Evolutionary conservation across 30 jellyfish, hydroid and myxozoan species (phyloP), one percentile per base, ranked within the genome.

Genomic region (Clytia hemisphaerica): DNA sequence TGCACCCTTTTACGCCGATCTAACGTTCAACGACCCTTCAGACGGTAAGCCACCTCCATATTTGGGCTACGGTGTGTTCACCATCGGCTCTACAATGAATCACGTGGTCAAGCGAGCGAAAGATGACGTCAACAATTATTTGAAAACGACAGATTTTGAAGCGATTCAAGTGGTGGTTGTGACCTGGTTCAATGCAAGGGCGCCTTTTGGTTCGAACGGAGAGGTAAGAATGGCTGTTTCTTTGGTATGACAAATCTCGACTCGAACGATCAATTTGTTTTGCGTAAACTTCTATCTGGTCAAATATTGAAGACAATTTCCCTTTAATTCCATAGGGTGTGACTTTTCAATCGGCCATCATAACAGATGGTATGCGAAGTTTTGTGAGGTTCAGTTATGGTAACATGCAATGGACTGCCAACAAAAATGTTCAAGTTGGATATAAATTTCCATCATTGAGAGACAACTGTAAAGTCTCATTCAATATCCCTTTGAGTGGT

Each of bases 1-100:
- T n/a, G 81, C 81, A 18, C 81, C 78, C 2, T 69, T 69, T 50
- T 69, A 69, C 36, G 16, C 81, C 3, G 81, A 69, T 45, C 25
- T 69, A 21, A 69, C 81, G n/a, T 30, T 69, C 46, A 34, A 26
- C 9, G 31, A 75, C 9, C 31, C 22, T 12, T 22, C 81, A 25
- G n/a, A n/a, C n/a, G n/a, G n/a, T n/a, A n/a, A n/a, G n/a, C n/a
- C n/a, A n/a, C n/a, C n/a, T n/a, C n/a, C n/a, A n/a, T n/a, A n/a
- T n/a, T n/a, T n/a, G n/a, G n/a, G n/a, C n/a, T n/a, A n/a, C n/a
- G 49, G 60, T 48, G 26, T 22, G 5, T 22, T 53, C 26, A 2
- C n/a, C 6, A 28, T 27, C 1, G 81, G 81, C 2, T 45, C 18
- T 34, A 27, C 76, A 19, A 22, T 71, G 2, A 46, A 29, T 2